These are phyloP conservation scores for Paralvinella palmiformis DNA, from an alignment of 1,140 invertebrate species.

Conservation along the genomic window DNA sequence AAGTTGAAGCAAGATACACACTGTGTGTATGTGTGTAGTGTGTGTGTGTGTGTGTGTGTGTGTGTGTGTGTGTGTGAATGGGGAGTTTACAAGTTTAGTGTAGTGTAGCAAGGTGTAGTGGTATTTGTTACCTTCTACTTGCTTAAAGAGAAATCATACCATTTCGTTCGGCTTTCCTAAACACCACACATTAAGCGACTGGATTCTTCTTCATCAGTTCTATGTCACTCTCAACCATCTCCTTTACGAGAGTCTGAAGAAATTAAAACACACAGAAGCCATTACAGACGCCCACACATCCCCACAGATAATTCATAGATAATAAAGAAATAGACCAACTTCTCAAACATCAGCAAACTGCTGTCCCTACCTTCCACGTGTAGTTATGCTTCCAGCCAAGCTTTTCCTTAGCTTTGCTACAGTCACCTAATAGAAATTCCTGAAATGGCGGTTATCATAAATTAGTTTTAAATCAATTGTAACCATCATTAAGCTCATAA, in stretches of 20 bases:
- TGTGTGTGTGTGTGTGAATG: no score
- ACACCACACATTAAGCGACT: conserved; percentile 30
- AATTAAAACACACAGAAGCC: conserved; percentile 17
- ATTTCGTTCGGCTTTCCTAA: no score
- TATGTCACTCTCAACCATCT: conserved; percentile 94
- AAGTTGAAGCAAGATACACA: no score
- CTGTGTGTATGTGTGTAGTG: no score
- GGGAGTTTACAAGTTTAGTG: no score
- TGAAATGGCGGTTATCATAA: conserved; percentile 47
- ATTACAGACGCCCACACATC: neutral
- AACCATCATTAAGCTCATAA: neutral
- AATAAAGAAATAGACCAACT: neutral
- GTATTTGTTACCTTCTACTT: no score
- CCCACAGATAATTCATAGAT: neutral
- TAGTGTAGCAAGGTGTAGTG: no score
- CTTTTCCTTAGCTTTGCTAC: conserved; percentile 77
- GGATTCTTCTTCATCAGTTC: conserved; percentile 88
- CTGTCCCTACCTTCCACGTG: conserved; percentile 63
- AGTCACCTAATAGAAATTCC: conserved; percentile 84
- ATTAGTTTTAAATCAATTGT: neutral
- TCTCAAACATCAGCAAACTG: no score
- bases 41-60: no score
- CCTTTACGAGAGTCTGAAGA: conserved; percentile 74
- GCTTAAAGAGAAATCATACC: no score
- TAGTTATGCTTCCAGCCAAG: conserved; percentile 85